Percentiles rank a stretch among this genome's conserved stretches.
phyloP scores from a whole-genome alignment of 2,888 invertebrate species.

The Patella pellucida region DNA sequence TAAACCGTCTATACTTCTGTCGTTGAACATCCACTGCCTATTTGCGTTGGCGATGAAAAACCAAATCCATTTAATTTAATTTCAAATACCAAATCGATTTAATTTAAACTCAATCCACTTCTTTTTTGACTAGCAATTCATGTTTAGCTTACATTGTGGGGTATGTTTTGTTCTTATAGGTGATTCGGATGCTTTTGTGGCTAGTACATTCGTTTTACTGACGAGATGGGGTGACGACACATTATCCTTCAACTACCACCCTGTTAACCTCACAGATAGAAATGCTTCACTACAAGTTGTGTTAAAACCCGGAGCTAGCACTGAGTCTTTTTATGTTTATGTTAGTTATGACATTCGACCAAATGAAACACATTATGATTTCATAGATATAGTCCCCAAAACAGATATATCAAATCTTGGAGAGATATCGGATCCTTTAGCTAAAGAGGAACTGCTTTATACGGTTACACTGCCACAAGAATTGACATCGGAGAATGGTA shows the following conservation, averaged over 20 bases:
- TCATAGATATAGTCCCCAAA: conserved; percentile 53
- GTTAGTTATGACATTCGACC: conserved; percentile 57
- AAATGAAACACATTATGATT: conserved; percentile 63
- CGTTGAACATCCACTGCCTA: too few species aligned
- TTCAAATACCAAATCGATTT: too few species aligned
- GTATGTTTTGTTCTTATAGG: conserved; percentile 20
- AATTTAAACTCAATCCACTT: too few species aligned
- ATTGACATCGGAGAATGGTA: conserved; percentile 60
- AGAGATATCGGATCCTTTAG: conserved; percentile 35
- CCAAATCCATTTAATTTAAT: too few species aligned
- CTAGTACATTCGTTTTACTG: conserved; percentile 33
- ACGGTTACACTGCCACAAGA: conserved; percentile 59
- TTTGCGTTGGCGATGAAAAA: too few species aligned
- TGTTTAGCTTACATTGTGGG: too few species aligned
- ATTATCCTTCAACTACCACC: conserved; percentile 53
- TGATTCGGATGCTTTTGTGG: conserved; percentile 28
- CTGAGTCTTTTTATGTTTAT: conserved; percentile 47
- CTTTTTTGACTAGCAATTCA: too few species aligned
- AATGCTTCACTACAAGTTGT: conserved; percentile 61
- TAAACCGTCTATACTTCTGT: too few species aligned
- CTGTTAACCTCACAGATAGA: conserved; percentile 55
- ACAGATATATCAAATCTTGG: conserved; percentile 32
- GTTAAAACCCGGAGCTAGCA: conserved; percentile 44
- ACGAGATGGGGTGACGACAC: conserved; percentile 27
- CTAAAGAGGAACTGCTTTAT: conserved; percentile 51